Conservation (phyloP, 2,888 invertebrate species). For the Syrista parreyssii region DNA sequence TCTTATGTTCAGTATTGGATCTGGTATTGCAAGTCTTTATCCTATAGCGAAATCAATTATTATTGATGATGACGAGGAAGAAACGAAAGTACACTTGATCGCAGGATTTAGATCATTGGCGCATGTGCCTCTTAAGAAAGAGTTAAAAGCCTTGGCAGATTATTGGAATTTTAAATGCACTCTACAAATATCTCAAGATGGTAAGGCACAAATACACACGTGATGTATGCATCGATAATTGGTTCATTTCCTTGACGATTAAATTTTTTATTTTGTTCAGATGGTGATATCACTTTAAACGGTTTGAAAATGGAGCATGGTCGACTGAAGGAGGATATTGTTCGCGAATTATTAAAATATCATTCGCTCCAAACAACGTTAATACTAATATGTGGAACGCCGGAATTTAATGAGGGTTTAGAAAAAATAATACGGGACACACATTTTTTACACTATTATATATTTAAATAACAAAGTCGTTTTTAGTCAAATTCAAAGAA, state of each 20-base stretch:
- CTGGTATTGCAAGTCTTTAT: conserved; percentile 57
- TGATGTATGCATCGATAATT: not conserved
- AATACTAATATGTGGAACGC: conserved; percentile 57
- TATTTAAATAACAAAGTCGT: conserved; percentile 37
- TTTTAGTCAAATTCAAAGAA: not conserved
- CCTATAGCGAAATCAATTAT: conserved; percentile 52
- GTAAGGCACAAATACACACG: conserved; percentile 18
- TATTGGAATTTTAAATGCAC: conserved; percentile 61
- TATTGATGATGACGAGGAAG: conserved; percentile 53
- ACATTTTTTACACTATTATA: conserved; percentile 39
- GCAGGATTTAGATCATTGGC: conserved; percentile 49
- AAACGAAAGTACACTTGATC: conserved; percentile 50
- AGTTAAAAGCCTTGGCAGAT: conserved; percentile 49
- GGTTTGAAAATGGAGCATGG: conserved; percentile 45
- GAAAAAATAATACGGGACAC: conserved; percentile 35
- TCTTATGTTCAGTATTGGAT: conserved; percentile 57
- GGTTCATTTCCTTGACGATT: not conserved
- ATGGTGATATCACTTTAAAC: conserved; percentile 32
- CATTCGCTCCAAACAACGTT: conserved; percentile 40
- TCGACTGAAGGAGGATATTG: conserved; percentile 37
- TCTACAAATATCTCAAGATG: conserved; percentile 47
- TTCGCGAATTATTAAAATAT: conserved; percentile 31
- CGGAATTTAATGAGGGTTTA: conserved; percentile 45
- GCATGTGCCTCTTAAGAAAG: conserved; percentile 50
- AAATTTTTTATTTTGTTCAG: conserved; percentile 33